A percentile compares a stretch with the other conserved stretches of the same genome.
Conservation (phyloP, 1,140 invertebrate genomes). For the Bombus difficillimus region DNA sequence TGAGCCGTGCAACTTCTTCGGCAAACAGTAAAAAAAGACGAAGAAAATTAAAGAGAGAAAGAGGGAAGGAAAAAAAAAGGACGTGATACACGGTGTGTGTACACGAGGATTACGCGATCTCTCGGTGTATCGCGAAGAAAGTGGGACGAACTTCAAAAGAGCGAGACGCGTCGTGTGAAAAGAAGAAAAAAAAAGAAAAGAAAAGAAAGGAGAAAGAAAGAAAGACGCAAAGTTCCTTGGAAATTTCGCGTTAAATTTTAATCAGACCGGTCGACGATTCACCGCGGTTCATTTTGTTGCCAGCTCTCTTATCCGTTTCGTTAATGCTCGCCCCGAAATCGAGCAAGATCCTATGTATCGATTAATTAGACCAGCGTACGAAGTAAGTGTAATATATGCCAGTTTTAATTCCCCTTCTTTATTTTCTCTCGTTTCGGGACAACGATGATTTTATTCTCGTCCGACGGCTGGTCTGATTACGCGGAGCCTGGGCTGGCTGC, state of each 20-base stretch:
- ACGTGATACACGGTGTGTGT: not conserved
- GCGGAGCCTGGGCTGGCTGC: not conserved
- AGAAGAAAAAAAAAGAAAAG: not conserved
- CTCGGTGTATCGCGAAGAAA: not conserved
- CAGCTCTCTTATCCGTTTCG: not conserved
- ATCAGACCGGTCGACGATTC: not conserved
- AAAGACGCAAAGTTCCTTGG: not conserved
- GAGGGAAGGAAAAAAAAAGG: no score
- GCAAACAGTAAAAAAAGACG: not conserved
- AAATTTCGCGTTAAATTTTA: slow-evolving; percentile 14
- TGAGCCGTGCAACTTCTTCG: not conserved
- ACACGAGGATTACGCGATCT: not conserved
- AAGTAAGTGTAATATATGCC: no score
- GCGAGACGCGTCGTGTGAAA: not conserved
- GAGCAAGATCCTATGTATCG: not conserved
- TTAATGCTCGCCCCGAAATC: not conserved
- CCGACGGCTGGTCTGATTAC: not conserved
- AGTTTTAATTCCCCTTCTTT: no score
- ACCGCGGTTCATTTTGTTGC: not conserved
- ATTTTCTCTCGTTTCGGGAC: no score
- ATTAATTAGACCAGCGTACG: not conserved
- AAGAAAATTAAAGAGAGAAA: not conserved
- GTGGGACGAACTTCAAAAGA: not conserved
- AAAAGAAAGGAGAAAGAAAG: not conserved
- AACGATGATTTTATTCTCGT: not conserved